Conservation (phyloP, 2,113 vertebrate species). For the Amazona guildingii region DNA sequence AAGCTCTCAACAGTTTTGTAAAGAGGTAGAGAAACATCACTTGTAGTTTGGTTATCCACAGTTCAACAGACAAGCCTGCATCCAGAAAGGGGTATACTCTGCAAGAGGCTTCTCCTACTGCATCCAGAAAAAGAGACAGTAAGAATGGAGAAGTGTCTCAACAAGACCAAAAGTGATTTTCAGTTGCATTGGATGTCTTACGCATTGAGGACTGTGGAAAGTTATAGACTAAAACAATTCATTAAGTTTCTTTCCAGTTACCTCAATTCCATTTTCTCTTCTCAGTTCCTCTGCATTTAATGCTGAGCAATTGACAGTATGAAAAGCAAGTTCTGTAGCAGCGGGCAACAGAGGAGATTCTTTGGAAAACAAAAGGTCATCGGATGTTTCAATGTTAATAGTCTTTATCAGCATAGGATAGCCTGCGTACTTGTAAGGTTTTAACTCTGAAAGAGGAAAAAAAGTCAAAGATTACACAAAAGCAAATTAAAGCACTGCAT, state of each 20-base stretch:
- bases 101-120: background rate
- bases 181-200: background rate
- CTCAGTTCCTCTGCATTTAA: constrained; percentile 96
- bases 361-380: constrained; percentile 93
- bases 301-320: constrained; percentile 96
- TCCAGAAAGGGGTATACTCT: background rate
- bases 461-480: background rate
- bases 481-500: background rate
- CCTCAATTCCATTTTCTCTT: constrained; percentile 94
- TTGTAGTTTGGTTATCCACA: background rate
- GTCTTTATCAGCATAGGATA: constrained; percentile 99
- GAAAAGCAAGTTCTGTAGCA: constrained; percentile 90
- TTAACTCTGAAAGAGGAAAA: constrained; percentile 82
- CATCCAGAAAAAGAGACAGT: background rate
- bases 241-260: constrained; percentile 35
- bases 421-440: constrained; percentile 97
- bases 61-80: background rate
- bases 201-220: background rate
- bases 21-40: fast-evolving
- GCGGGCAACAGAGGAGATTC: constrained; percentile 90
- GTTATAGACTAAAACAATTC: background rate
- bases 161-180: background rate
- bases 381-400: constrained; percentile 94
- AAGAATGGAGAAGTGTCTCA: background rate
- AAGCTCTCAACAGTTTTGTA: background rate